Evolutionary conservation across 1,140 invertebrate genomes (phyloP), one percentile per base, ranked within the genome.

Genomic region (Apis dorsata): DNA sequence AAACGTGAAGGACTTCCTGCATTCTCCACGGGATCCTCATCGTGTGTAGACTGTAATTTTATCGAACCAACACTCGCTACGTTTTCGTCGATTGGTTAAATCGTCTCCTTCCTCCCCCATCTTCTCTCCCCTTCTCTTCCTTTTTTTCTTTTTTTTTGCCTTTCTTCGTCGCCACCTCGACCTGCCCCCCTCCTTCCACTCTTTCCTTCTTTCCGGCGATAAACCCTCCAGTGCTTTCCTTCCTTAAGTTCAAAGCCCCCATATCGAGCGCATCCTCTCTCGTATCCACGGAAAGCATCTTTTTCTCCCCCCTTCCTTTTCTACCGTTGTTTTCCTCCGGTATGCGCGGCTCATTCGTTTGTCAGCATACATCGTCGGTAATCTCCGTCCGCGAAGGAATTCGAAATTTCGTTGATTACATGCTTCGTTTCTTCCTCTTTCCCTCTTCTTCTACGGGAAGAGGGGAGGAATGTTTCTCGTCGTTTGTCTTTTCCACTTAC

Each of bases 41-140:
- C 81, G 84, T 81, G 82, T 82, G 87, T 81, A 84, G 88, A 84
- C 86, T 78, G 83, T 89, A 90, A 90, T 89, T 90, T 89, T 83
- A 88, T 89, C 79, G 75, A 85, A 66, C 84, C 81, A 80, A 78
- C 75, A 77, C 82, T 79, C 53, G 82, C 82, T 78, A 86, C 89
- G 76, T 80, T 89, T 81, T 83, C 81, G 63, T 81, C 78, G 87
- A 89, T 88, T 86, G 89, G 79, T 82, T 89, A 81, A 73, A 84
- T 89, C 79, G 78, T 63, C 63, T 76, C 80, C 68, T 5, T 12
- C 13, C 28, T 28, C 9, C n/a, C 62, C n/a, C 34, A 2, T 19
- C 15, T 68, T 11, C 34, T 24, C 24, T 1, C n/a, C 69, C 7
- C 13, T 51, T 72, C 68, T 66, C 21, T n/a, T 63, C 24, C 24